Evolutionary conservation across 2,888 invertebrate genomes (phyloP), one percentile per base, ranked within the genome.

Genomic region (Nephrotoma guestfalica): DNA sequence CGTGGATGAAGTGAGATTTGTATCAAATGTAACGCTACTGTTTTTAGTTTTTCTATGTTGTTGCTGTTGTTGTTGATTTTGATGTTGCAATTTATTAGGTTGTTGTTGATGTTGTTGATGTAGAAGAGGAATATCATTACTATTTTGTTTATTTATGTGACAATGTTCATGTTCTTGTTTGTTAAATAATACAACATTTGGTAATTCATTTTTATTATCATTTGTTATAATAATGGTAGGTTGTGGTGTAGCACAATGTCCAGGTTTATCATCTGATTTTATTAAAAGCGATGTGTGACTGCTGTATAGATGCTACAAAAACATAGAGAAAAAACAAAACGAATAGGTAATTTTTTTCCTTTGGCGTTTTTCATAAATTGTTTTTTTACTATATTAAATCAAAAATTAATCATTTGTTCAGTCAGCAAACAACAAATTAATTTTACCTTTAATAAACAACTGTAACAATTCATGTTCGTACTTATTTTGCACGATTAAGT

Each of bases 191-290:
- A 51, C 86, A 86, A 86, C 51, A 87, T 86, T 88, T 88, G 88
- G 86, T 88, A 86, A 51, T 87, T 88, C 87, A 88, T 85, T 86
- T 41, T 84, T 84, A 85, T 51, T 51, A 86, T 86, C 71, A 86
- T 86, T 86, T 83, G 43, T 83, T 51, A 86, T 88, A 84, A 88
- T 88, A 87, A 88, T 88, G 41, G 88, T 88, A 85, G 88, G 87
- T 88, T 88, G 89, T 88, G 93, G 93, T 90, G 86, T 86, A 91
- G 51, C 57, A 91, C 92, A 92, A 90, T 92, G 92, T 88, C 92
- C 93, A 89, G 91, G 91, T 90, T 92, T 92, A 89, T 91, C 92
- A 91, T 93, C 93, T 89, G 91, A 91, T 85, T 93, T 93, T 88
- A 93, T 91, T 88, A 93, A 92, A 18, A 92, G 91, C 88, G 92